phyloP scores from a whole-genome alignment of 2,113 vertebrate genomes.

The Morone chrysops region DNA sequence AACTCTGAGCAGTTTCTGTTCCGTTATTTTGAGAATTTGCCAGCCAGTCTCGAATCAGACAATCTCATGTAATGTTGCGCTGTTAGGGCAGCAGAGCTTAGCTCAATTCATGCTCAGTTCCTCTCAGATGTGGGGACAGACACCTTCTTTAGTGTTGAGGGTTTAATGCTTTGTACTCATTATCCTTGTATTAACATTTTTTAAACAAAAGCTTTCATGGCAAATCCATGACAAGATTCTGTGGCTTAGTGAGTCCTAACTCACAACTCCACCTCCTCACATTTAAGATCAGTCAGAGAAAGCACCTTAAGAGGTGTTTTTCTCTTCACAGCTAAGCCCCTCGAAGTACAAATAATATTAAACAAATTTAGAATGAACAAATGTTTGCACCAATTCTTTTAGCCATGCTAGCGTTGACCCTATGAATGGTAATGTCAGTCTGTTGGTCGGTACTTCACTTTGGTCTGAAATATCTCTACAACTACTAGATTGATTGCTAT shows the following conservation, averaged over 20 bases:
- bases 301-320: background rate
- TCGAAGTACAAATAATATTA: background rate
- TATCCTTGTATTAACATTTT: conserved; percentile 20
- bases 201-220: conserved; percentile 37
- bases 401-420: background rate
- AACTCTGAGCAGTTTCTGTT: conserved; percentile 7
- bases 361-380: background rate
- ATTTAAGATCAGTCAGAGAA: conserved; percentile 5
- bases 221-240: conserved; percentile 45
- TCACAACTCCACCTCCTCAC: conserved; percentile 15
- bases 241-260: conserved; percentile 26
- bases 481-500: background rate
- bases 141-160: background rate
- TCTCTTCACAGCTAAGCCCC: background rate
- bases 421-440: background rate
- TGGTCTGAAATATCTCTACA: background rate
- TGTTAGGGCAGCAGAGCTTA: conserved; percentile 1
- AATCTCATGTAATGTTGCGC: background rate
- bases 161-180: conserved; percentile 27
- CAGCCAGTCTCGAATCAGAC: background rate
- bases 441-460: background rate
- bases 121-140: background rate
- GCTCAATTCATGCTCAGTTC: background rate
- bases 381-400: background rate
- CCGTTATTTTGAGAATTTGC: conserved; percentile 13